Base-by-base conservation (phyloP, 2,113 vertebrate genomes). In the Hipposideros armiger region DNA sequence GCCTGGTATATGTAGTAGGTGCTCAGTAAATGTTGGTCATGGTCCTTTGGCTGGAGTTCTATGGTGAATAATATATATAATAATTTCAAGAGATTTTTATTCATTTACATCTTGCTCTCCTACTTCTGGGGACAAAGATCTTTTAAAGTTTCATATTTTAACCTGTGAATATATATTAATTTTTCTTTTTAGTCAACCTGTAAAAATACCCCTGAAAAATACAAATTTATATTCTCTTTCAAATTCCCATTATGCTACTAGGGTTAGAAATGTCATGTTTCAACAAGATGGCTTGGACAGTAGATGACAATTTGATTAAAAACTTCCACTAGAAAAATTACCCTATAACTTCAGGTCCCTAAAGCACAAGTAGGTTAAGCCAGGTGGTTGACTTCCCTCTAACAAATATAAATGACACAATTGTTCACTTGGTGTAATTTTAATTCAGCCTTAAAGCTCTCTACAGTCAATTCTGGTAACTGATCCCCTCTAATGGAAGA, bases 281-380 rank as follows among this genome's bases (percentile, higher is more conserved):
- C 91, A 96, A 93, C 62, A 95, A 83, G 70, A 90, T 72, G 69
- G 54, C 64, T 95, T 64, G 5, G 89, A 89, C 78, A 94, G 50
- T 24, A 94, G 73, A 95, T 77, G 74, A 88, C 78, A 93, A 32
- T 90, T 94, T 95, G 91, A 94, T 96, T 90, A 96, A 97, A 96
- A 96, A 81, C 84, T 92, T 95, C n/a, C 82, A 76, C 89, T 72
- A 90, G 85, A 94, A 97, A 97, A 96, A 94, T 84, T 95, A 50
- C n/a, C 54, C 50, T 80, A 50, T 80, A 87, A 70, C 69, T 87
- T 45, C 45, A 15, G 32, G 52, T 91, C 83, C 73, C 82, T 87
- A 91, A 80, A 96, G 87, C 67, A 90, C 42, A 90, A 54, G 7
- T 42, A 52, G 16, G 15, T 26, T 42, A 24, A 2, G 17, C 42